Percentiles rank a stretch among this genome's conserved stretches.
These are phyloP conservation scores for Augochlorella aurata DNA, from an alignment of 2,888 invertebrate genomes.

Conservation along the genomic window DNA sequence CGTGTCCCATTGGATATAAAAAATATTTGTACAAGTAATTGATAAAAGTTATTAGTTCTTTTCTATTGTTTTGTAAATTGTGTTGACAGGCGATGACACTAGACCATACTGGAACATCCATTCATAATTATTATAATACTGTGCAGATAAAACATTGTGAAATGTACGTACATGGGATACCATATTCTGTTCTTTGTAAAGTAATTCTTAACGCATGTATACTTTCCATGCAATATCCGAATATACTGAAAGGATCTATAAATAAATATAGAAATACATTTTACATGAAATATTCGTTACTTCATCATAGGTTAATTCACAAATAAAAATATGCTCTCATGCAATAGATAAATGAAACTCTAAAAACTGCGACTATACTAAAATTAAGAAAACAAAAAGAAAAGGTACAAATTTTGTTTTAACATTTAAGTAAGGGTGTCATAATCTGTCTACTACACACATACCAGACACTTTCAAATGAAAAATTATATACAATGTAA, in stretches of 20 bases:
- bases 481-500: neutral
- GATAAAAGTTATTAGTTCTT: conserved; percentile 51
- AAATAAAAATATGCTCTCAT: conserved; percentile 56
- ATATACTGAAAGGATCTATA: conserved; percentile 54
- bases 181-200: conserved; percentile 61
- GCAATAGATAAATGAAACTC: conserved; percentile 51
- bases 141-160: conserved; percentile 57
- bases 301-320: conserved; percentile 49
- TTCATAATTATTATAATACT: conserved; percentile 39
- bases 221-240: conserved; percentile 58
- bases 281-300: conserved; percentile 60
- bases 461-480: conserved; percentile 24
- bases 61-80: conserved; percentile 61
- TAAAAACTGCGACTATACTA: conserved; percentile 47
- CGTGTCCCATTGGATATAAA: neutral
- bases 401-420: conserved; percentile 45
- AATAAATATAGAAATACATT: conserved; percentile 67
- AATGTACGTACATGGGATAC: conserved; percentile 52
- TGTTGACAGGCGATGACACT: conserved; percentile 60
- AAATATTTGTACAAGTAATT: conserved; percentile 29
- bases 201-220: conserved; percentile 58
- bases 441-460: conserved; percentile 35
- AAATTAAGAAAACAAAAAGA: conserved; percentile 40
- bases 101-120: conserved; percentile 46
- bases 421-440: conserved; percentile 43